Conservation (phyloP, 2,797 vertebrate species). For the Smutsia temminckii region DNA sequence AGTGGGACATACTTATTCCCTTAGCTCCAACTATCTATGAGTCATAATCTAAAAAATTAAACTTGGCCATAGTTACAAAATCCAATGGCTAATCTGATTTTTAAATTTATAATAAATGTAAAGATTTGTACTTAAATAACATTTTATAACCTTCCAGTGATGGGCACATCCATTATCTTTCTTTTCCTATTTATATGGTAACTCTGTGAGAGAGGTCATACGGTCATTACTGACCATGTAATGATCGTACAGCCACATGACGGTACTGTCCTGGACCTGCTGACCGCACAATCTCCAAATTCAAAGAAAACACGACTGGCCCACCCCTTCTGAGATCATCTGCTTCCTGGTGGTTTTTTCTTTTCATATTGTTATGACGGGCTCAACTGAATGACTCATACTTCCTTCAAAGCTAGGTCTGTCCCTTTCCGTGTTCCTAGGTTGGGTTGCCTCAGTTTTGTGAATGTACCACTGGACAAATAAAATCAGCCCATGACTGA, state of each 20-base stretch:
- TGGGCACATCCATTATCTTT: neutral
- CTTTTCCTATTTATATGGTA: neutral
- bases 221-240: neutral
- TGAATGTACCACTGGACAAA: neutral
- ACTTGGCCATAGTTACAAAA: neutral
- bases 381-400: constrained; percentile 38
- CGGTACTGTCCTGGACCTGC: neutral
- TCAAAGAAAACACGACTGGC: constrained; percentile 29
- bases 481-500: neutral
- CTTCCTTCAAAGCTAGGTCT: neutral
- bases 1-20: neutral
- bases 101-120: neutral
- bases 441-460: neutral
- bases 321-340: constrained; percentile 57
- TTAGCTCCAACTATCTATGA: neutral
- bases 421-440: neutral
- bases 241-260: neutral
- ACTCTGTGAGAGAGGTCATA: neutral
- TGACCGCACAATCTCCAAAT: constrained; percentile 37
- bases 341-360: neutral
- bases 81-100: neutral
- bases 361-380: neutral
- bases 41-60: constrained; percentile 36
- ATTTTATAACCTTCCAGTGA: neutral
- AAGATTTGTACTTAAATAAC: neutral